Evolutionary conservation across 2,888 invertebrate species (phyloP).

Genomic region (Lasioglossum pauxillum): DNA sequence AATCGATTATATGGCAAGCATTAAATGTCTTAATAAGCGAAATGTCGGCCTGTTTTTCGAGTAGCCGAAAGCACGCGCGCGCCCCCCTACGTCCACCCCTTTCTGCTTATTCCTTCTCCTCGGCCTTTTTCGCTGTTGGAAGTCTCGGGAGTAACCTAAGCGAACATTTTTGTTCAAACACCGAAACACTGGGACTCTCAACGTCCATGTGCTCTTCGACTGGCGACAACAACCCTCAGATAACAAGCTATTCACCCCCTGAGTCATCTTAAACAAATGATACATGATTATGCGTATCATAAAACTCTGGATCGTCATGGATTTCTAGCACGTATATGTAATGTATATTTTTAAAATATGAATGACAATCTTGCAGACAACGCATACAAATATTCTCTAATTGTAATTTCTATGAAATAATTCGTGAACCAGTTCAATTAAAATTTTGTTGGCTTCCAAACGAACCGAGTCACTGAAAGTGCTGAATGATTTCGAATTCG

Average conservation of each 20-base stretch:
- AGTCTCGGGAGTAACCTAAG: not conserved
- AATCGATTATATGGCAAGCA: constrained; percentile 81
- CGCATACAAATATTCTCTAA: not conserved
- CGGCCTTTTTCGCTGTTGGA: constrained; percentile 32
- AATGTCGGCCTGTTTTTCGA: constrained; percentile 68
- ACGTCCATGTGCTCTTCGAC: not conserved
- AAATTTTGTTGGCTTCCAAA: not conserved
- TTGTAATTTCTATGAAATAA: not conserved
- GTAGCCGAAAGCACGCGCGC: constrained; percentile 68
- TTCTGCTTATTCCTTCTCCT: constrained; percentile 11
- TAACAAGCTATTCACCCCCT: not conserved
- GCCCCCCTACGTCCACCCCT: not conserved
- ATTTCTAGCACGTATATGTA: not conserved
- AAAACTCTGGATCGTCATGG: not conserved
- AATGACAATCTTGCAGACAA: not conserved
- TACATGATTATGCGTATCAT: not conserved
- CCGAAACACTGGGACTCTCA: not conserved
- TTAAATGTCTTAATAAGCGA: constrained; percentile 81
- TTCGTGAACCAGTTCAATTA: not conserved
- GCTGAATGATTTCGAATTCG: not conserved
- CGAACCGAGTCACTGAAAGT: not conserved
- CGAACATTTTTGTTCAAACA: not conserved
- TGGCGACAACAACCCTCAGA: not conserved
- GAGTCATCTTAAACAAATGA: not conserved
- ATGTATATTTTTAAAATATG: not conserved